Conservation (phyloP, 2,888 invertebrate species). For the Coenonympha arcania region DNA sequence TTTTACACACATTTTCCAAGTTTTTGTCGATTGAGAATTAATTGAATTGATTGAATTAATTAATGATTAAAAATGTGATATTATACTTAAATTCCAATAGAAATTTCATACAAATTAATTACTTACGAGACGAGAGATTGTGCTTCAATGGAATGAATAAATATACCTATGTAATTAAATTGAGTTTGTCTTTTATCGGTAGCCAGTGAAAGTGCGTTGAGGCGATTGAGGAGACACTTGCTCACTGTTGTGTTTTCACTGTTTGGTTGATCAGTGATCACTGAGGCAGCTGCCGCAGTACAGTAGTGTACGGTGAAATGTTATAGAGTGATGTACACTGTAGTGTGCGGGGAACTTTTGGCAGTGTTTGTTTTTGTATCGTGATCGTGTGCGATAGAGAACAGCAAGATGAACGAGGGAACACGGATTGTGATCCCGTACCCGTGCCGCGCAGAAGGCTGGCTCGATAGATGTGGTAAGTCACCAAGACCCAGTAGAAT, state of each 20-base stretch:
- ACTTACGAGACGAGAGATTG: not conserved
- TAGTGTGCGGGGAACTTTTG: constrained; percentile 27
- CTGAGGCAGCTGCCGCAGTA: constrained; percentile 24
- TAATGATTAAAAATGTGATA: not conserved
- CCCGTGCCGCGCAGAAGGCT: constrained; percentile 67
- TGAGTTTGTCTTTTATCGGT: constrained; percentile 36
- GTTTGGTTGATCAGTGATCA: too few species aligned
- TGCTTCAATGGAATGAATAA: constrained; percentile 1
- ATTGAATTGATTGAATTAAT: not conserved
- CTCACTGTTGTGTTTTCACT: constrained; percentile 27
- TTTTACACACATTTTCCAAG: too few species aligned
- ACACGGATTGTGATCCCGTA: constrained; percentile 51
- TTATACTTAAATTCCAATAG: not conserved
- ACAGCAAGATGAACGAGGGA: constrained; percentile 58
- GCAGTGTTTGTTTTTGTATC: constrained; percentile 37
- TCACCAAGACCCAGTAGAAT: too few species aligned
- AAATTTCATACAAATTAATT: not conserved
- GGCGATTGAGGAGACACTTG: constrained; percentile 38
- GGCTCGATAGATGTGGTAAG: constrained; percentile 69
- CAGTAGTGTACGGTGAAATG: constrained; percentile 40
- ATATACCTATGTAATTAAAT: not conserved
- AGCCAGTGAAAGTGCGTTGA: constrained; percentile 65
- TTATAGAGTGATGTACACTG: constrained; percentile 37
- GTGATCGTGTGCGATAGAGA: constrained; percentile 42
- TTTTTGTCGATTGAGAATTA: too few species aligned